phyloP scores from a whole-genome alignment of 2,113 vertebrate species.

The Taurulus bubalis region DNA sequence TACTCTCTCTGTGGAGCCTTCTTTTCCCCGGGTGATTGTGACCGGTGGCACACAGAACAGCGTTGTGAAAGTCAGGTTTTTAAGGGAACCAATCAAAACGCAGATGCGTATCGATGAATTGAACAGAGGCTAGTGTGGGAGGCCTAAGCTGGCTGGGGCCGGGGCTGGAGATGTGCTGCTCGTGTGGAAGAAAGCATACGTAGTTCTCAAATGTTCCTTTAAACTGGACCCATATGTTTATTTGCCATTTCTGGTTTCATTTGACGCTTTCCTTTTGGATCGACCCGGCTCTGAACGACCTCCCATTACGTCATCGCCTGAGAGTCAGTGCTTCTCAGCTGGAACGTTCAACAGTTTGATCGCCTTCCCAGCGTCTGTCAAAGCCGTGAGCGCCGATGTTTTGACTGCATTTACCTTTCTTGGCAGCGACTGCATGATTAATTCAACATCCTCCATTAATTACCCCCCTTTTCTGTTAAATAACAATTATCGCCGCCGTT shows the following conservation, averaged over 20 bases:
- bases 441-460: constrained; percentile 21
- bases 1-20: too few species aligned
- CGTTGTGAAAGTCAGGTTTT: too few species aligned
- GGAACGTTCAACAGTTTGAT: constrained; percentile 1
- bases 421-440: constrained; percentile 28
- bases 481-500: neutral
- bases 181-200: too few species aligned
- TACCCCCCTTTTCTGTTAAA: neutral
- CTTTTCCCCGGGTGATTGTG: too few species aligned
- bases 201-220: too few species aligned
- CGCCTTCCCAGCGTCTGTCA: constrained; percentile 2
- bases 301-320: constrained; percentile 7
- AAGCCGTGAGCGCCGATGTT: neutral
- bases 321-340: too few species aligned
- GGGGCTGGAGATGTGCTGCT: too few species aligned
- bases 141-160: too few species aligned
- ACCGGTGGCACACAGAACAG: too few species aligned
- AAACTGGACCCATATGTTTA: too few species aligned
- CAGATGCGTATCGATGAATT: too few species aligned
- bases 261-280: neutral
- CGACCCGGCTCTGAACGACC: constrained; percentile 8
- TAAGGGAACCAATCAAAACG: neutral
- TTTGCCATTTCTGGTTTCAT: neutral
- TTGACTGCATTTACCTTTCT: neutral
- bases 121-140: too few species aligned